Evolutionary conservation across 2,888 invertebrate genomes (phyloP).

Genomic region (Amiota communis): DNA sequence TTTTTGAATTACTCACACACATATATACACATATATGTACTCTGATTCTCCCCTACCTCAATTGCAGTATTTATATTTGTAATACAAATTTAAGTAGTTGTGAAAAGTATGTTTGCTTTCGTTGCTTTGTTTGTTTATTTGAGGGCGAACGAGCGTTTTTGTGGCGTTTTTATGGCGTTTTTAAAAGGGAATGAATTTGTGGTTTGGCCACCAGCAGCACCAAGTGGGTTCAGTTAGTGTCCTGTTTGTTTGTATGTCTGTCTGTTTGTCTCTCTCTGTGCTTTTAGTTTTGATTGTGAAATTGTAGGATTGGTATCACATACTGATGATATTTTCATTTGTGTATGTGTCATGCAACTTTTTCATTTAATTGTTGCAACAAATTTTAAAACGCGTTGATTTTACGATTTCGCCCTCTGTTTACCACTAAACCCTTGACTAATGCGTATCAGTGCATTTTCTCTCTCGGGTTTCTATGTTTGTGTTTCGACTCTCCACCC

Average conservation of each 20-base stretch:
- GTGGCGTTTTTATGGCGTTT: conserved; percentile 17
- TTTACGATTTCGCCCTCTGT: background rate
- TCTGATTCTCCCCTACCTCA: background rate
- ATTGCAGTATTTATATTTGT: background rate
- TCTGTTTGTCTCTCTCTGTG: background rate
- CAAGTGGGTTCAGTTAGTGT: too few relatives aligned
- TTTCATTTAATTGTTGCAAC: conserved; percentile 28
- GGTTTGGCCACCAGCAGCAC: background rate
- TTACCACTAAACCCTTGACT: too few relatives aligned
- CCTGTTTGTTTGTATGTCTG: background rate
- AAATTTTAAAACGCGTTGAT: conserved; percentile 2
- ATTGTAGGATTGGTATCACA: background rate
- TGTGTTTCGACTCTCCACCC: background rate
- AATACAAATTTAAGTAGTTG: conserved; percentile 21
- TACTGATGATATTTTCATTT: background rate
- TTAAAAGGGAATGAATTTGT: conserved; percentile 21
- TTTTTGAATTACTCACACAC: background rate
- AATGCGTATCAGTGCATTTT: too few relatives aligned
- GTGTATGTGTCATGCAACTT: conserved; percentile 1
- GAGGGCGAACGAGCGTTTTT: background rate
- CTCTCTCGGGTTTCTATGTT: background rate
- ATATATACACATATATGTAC: background rate
- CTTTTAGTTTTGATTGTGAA: background rate
- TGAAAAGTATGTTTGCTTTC: conserved; percentile 2
- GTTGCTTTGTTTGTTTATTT: background rate